Conservation (phyloP, 1,140 invertebrate species). For the Lepidurus apus region DNA sequence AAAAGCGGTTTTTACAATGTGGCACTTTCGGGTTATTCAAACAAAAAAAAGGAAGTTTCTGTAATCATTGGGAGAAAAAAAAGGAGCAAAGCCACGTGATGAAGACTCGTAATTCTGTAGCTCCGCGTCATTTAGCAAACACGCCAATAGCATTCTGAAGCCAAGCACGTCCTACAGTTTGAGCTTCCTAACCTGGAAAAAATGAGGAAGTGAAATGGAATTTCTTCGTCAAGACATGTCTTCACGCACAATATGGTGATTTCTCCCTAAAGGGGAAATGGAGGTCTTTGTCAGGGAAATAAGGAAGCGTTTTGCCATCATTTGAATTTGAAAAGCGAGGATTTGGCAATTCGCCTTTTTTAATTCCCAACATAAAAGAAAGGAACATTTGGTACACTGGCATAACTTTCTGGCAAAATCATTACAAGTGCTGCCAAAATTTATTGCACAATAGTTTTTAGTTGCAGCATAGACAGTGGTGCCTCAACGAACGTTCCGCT, state of each 20-base stretch:
- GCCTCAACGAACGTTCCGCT: no score
- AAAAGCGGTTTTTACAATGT: background rate
- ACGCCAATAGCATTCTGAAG: background rate
- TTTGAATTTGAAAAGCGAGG: background rate
- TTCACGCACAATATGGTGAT: background rate
- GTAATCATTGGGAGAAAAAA: background rate
- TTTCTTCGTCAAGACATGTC: background rate
- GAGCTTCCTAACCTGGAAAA: background rate
- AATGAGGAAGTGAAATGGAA: background rate
- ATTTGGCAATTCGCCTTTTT: background rate
- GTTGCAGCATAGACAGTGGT: no score
- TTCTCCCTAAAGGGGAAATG: background rate
- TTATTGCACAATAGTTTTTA: no score
- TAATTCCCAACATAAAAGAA: background rate
- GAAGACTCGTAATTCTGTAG: background rate
- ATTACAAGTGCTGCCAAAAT: no score
- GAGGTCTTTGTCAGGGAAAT: background rate
- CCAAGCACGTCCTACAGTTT: background rate
- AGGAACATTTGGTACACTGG: background rate
- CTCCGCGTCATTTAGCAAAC: constrained; percentile 10
- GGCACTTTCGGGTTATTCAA: background rate
- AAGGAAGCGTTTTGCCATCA: background rate
- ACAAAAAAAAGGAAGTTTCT: background rate
- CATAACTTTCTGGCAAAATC: background rate
- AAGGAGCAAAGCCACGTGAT: background rate